Conservation (phyloP, 2,888 invertebrate species). For the Archips xylosteana region DNA sequence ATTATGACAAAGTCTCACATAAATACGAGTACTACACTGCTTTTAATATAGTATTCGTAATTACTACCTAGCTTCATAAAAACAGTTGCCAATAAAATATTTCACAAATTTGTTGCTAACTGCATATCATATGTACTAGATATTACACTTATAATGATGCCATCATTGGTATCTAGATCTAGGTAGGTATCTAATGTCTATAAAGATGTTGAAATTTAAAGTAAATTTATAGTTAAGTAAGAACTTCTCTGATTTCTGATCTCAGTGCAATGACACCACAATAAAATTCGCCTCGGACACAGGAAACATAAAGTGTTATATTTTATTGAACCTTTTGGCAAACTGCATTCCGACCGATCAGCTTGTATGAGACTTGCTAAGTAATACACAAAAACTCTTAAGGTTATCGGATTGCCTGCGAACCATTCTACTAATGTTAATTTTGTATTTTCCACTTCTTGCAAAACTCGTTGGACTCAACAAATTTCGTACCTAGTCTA, state of each 20-base stretch:
- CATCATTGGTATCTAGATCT: constrained; percentile 1
- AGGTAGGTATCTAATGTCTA: constrained; percentile 30
- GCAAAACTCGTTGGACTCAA: constrained; percentile 7
- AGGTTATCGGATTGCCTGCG: constrained; percentile 39
- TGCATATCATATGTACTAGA: background rate
- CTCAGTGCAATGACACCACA: constrained; percentile 74
- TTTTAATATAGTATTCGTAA: constrained; percentile 14
- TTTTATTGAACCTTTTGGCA: constrained; percentile 78
- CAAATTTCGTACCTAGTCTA: background rate
- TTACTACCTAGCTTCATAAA: constrained; percentile 12
- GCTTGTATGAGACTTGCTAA: constrained; percentile 56
- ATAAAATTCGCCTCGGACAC: constrained; percentile 77
- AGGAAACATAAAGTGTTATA: constrained; percentile 79
- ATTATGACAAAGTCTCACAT: too few species aligned
- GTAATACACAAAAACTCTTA: constrained; percentile 39
- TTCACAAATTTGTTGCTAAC: background rate
- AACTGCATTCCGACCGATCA: constrained; percentile 70
- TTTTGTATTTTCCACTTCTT: constrained; percentile 32
- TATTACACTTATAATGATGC: constrained; percentile 5
- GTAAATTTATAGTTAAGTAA: constrained; percentile 64
- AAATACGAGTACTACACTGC: background rate
- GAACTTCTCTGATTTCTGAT: constrained; percentile 54
- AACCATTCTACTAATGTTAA: constrained; percentile 19
- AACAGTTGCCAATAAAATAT: constrained; percentile 9
- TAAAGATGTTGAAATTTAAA: constrained; percentile 54